Conservation (phyloP, 2,113 vertebrate species). For the Otus sunia region DNA sequence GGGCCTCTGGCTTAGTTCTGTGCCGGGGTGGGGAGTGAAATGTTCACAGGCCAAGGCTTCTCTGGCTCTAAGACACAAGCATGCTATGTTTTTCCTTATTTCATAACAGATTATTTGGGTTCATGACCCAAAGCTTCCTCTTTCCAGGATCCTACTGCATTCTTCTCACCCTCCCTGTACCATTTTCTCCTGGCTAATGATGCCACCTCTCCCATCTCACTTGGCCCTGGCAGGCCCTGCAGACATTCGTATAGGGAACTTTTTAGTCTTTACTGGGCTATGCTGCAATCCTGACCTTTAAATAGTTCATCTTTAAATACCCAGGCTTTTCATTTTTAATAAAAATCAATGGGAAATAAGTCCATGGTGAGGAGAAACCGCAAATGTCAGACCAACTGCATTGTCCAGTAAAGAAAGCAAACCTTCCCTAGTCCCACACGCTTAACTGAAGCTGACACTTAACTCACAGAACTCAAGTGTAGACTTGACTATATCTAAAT, state of each 20-base stretch:
- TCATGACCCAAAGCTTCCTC: not conserved
- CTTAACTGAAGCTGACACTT: not conserved
- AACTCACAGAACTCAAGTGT: not conserved
- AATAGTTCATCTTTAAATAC: conserved; percentile 45
- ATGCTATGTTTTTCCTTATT: not conserved
- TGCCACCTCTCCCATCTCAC: not conserved
- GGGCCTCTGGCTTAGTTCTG: not conserved
- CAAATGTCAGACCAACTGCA: conserved; percentile 32
- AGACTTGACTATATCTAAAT: not conserved
- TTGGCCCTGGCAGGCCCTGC: not conserved
- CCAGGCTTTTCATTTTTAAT: conserved; percentile 34
- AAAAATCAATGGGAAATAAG: conserved; percentile 42
- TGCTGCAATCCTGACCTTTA: conserved; percentile 57
- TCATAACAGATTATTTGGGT: not conserved
- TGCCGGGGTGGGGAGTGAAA: not conserved
- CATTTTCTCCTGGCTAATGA: not conserved
- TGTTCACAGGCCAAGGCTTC: not conserved
- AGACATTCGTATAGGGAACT: not conserved
- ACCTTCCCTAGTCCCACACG: not conserved
- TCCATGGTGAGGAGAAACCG: not conserved
- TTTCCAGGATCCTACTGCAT: not conserved
- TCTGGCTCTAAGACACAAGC: not conserved
- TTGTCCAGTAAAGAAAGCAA: not conserved
- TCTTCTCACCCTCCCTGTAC: not conserved
- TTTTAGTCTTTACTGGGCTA: not conserved